phyloP scores from a whole-genome alignment of 2,888 invertebrate species.

The Callyntrura sp. region DNA sequence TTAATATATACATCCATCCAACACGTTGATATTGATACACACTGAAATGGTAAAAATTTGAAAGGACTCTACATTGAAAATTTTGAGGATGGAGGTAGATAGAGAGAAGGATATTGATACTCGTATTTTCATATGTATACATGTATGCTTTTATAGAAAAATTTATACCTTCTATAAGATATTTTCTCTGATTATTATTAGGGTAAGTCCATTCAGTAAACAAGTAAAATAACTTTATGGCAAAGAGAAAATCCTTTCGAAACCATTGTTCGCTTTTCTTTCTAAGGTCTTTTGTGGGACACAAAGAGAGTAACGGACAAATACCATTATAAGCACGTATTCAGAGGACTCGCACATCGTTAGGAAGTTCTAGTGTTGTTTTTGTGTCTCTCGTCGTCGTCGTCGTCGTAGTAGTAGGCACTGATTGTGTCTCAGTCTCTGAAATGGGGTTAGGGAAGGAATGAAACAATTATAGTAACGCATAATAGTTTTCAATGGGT shows the following conservation, averaged over 20 bases:
- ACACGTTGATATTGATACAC: too few species aligned
- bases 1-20: too few species aligned
- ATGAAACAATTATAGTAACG: not conserved
- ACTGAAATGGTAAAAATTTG: slow-evolving; percentile 19
- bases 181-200: not conserved
- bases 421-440: too few species aligned
- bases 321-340: slow-evolving; percentile 29
- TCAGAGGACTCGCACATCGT: not conserved
- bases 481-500: not conserved
- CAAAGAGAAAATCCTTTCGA: slow-evolving; percentile 60
- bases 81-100: too few species aligned
- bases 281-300: slow-evolving; percentile 30
- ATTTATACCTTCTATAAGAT: slow-evolving; percentile 45
- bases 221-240: slow-evolving; percentile 45
- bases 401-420: not conserved
- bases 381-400: too few species aligned
- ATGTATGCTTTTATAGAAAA: not conserved
- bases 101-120: too few species aligned
- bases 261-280: slow-evolving; percentile 60
- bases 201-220: slow-evolving; percentile 47
- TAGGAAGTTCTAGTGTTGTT: not conserved
- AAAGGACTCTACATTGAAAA: not conserved
- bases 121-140: not conserved
- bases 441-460: too few species aligned
- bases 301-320: slow-evolving; percentile 61